Conservation (phyloP, 2,797 vertebrate species). For the Protonibea diacanthus region DNA sequence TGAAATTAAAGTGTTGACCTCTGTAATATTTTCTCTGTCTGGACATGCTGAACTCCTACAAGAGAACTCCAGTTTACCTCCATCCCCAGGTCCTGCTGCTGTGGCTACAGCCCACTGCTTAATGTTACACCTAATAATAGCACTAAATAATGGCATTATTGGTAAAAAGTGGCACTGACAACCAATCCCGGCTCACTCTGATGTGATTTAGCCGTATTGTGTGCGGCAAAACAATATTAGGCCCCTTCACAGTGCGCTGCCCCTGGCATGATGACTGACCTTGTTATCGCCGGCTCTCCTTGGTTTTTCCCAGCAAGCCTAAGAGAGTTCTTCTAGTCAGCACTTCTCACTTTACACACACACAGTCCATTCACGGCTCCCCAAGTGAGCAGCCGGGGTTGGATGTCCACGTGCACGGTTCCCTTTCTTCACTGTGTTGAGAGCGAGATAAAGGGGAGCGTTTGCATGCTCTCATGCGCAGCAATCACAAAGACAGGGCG, state of each 20-base stretch:
- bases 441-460: conserved; percentile 6
- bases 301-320: conserved; percentile 16
- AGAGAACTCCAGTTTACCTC: neutral
- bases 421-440: conserved; percentile 10
- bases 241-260: conserved; percentile 18
- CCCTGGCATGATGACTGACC: conserved; percentile 53
- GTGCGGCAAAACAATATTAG: conserved; percentile 43
- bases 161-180: conserved; percentile 40
- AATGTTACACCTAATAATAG: conserved; percentile 33
- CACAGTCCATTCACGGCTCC: conserved; percentile 49
- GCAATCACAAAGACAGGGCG: conserved; percentile 52
- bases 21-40: neutral
- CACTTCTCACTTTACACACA: conserved; percentile 60
- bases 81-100: neutral
- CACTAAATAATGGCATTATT: conserved; percentile 33
- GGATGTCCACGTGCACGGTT: neutral
- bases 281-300: conserved; percentile 50
- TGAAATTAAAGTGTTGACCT: too few relatives aligned
- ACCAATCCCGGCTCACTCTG: neutral
- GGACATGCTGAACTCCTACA: neutral
- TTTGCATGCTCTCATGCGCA: neutral
- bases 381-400: conserved; percentile 18
- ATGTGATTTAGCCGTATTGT: conserved; percentile 44
- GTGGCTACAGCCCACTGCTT: neutral
- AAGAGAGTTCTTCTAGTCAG: conserved; percentile 52